phyloP scores from a whole-genome alignment of 64 coral and sea anemone genomes.

The Porites lutea region DNA sequence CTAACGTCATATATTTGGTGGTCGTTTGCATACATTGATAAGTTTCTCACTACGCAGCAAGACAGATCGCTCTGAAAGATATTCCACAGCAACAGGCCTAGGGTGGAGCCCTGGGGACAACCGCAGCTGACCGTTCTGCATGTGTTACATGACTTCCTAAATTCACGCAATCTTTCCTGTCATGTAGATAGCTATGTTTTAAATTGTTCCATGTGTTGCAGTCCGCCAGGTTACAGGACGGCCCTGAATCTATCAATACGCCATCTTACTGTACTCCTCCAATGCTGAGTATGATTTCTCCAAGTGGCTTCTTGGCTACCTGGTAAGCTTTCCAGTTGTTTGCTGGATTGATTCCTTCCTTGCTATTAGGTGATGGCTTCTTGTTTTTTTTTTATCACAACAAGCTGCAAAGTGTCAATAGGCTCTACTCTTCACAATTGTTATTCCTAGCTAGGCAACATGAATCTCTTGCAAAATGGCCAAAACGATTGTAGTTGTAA shows the following conservation, averaged over 20 bases:
- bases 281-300: constrained; percentile 41
- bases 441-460: constrained; percentile 14
- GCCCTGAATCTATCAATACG: constrained; percentile 58
- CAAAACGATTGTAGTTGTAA: constrained; percentile 14
- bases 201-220: constrained; percentile 37
- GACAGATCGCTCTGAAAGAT: not conserved
- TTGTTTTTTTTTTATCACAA: constrained; percentile 18
- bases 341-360: not conserved
- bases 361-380: not conserved
- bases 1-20: too few relatives aligned
- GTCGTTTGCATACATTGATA: too few relatives aligned
- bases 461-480: not conserved
- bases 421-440: not conserved
- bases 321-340: constrained; percentile 23
- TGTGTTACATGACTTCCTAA: not conserved
- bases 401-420: constrained; percentile 17
- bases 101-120: not conserved
- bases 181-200: constrained; percentile 3
- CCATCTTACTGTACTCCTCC: constrained; percentile 29
- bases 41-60: not conserved
- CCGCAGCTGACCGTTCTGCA: not conserved
- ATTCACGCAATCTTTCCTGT: not conserved
- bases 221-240: constrained; percentile 59
- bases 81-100: not conserved
- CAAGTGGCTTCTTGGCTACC: not conserved